phyloP scores from a whole-genome alignment of 2,113 vertebrate species.

The Alouatta palliata region DNA sequence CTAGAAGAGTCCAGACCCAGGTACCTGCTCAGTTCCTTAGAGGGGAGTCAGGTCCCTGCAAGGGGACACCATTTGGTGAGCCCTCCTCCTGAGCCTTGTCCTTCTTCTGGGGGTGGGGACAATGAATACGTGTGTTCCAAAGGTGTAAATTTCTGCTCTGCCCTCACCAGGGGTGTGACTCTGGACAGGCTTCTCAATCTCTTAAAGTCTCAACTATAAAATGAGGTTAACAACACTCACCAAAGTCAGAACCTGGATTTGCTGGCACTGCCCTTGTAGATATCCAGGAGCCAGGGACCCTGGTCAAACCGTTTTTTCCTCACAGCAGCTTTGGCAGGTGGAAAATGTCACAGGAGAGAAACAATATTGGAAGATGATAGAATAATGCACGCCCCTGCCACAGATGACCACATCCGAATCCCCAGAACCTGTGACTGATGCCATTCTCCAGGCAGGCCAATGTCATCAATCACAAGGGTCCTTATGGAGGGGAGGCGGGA shows the following conservation, averaged over 20 bases:
- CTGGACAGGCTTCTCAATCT: background rate
- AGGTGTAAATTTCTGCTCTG: background rate
- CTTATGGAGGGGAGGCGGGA: background rate
- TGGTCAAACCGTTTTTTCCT: background rate
- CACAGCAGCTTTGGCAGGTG: background rate
- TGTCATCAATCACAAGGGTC: background rate
- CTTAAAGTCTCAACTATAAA: background rate
- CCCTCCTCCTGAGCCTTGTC: background rate
- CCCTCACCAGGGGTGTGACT: accelerated
- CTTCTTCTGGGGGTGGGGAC: no score
- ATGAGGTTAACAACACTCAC: background rate
- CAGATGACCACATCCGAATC: background rate
- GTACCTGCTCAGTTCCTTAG: background rate
- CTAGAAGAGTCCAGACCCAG: background rate
- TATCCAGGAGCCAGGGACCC: no score
- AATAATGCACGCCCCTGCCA: background rate
- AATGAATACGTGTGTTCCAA: background rate
- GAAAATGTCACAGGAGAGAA: background rate
- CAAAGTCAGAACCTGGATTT: background rate
- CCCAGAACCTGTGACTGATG: background rate
- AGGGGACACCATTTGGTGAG: background rate
- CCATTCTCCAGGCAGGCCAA: background rate
- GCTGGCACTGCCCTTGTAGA: background rate
- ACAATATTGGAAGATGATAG: background rate
- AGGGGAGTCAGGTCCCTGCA: background rate